phyloP scores from a whole-genome alignment of 1,140 invertebrate genomes.

The Drosophila erecta region DNA sequence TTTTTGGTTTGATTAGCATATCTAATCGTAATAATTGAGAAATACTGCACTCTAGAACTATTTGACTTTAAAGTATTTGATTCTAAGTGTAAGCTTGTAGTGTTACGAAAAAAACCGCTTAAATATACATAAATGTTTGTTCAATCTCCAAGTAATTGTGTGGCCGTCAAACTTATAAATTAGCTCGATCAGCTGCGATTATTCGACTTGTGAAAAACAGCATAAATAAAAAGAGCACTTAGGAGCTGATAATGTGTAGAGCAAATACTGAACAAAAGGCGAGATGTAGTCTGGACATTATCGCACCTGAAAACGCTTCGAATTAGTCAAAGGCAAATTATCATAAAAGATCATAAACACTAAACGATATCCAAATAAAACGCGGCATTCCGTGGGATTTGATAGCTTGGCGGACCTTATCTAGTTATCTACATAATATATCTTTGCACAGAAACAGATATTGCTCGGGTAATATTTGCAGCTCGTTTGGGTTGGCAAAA shows the following conservation, averaged over 20 bases:
- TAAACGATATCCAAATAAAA: constrained; percentile 23
- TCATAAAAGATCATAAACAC: constrained; percentile 17
- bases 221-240: constrained; percentile 32
- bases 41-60: too few relatives aligned
- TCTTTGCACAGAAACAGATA: constrained; percentile 19
- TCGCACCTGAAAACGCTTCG: constrained; percentile 17
- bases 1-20: background rate
- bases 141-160: background rate
- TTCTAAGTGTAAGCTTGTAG: background rate
- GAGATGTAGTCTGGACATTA: constrained; percentile 31
- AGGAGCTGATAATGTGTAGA: constrained; percentile 26
- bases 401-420: constrained; percentile 15
- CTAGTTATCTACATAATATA: background rate
- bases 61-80: too few relatives aligned
- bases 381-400: background rate
- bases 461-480: constrained; percentile 2
- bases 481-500: constrained; percentile 49
- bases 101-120: background rate
- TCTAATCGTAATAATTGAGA: background rate
- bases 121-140: constrained; percentile 11
- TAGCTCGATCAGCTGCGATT: constrained; percentile 21
- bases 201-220: constrained; percentile 31
- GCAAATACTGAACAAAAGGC: constrained; percentile 27
- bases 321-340: constrained; percentile 42
- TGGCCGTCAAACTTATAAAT: background rate